Percentiles rank a stretch among this genome's conserved stretches.
Conservation (phyloP, 2,113 vertebrate genomes). For the Oryzias melastigma region DNA sequence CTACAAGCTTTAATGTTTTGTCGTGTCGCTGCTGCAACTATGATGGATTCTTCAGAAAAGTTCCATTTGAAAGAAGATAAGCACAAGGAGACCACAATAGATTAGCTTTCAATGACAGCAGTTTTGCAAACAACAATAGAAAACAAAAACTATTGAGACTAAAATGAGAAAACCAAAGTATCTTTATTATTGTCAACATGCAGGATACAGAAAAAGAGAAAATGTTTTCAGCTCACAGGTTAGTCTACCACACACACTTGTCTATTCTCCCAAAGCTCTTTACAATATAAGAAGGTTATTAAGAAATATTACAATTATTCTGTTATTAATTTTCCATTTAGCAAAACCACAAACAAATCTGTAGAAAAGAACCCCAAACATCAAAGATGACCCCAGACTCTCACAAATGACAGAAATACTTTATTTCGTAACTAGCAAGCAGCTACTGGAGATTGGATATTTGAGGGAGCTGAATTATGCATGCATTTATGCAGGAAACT, state of each 20-base stretch:
- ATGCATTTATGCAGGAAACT: slow-evolving; percentile 67
- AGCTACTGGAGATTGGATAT: slow-evolving; percentile 52
- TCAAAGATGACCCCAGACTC: slow-evolving; percentile 57
- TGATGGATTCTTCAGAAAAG: no score
- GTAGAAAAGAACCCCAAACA: slow-evolving; percentile 90
- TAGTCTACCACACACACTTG: slow-evolving; percentile 68
- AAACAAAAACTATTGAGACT: slow-evolving; percentile 20
- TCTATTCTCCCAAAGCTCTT: slow-evolving; percentile 83
- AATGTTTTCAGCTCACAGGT: slow-evolving; percentile 81
- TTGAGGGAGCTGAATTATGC: slow-evolving; percentile 57
- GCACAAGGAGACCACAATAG: no score
- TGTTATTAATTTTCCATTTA: slow-evolving; percentile 78
- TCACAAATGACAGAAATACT: slow-evolving; percentile 73
- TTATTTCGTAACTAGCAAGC: slow-evolving; percentile 75
- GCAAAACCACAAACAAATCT: slow-evolving; percentile 94
- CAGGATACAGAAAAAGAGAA: slow-evolving; percentile 70
- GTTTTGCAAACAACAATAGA: not conserved
- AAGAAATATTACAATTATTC: slow-evolving; percentile 90
- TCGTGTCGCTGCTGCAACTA: no score
- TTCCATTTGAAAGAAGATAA: no score
- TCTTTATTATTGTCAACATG: slow-evolving; percentile 75
- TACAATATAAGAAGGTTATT: slow-evolving; percentile 83
- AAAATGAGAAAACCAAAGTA: slow-evolving; percentile 58
- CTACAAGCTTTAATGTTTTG: no score
- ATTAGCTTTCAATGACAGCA: not conserved